Evolutionary conservation across 2,113 vertebrate species (phyloP).

Genomic region (Camelus bactrianus): DNA sequence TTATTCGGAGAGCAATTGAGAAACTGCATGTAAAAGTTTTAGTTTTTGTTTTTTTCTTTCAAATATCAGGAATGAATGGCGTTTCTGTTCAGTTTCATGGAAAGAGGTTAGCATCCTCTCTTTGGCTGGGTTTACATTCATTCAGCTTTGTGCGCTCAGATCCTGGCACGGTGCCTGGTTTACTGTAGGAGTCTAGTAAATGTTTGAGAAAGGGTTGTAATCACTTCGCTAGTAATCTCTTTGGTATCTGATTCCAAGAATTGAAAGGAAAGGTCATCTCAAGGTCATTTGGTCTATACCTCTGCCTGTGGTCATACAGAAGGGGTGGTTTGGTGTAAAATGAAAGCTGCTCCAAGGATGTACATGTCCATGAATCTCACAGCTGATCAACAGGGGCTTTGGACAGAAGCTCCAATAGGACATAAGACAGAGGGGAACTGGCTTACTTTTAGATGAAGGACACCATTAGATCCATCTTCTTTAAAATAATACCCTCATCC

Average conservation of each 20-base stretch:
- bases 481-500: not conserved
- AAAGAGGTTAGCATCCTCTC: not conserved
- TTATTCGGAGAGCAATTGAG: not conserved
- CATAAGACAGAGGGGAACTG: not conserved
- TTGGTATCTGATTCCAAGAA: slow-evolving; percentile 68
- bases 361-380: not conserved
- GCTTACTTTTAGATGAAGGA: not conserved
- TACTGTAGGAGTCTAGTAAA: slow-evolving; percentile 43
- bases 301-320: not conserved
- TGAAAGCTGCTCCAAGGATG: not conserved
- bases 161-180: not conserved
- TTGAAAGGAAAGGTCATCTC: not conserved
- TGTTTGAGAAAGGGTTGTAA: not conserved
- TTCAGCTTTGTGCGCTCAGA: not conserved
- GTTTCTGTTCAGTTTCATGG: not conserved
- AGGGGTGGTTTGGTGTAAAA: not conserved
- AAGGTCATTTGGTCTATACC: not conserved
- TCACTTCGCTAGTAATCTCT: slow-evolving; percentile 51
- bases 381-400: not conserved
- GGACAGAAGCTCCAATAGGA: not conserved
- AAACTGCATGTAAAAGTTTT: not conserved
- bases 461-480: not conserved
- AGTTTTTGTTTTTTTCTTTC: not conserved
- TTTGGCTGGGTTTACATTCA: not conserved
- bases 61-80: not conserved